Evolutionary conservation across 2,888 invertebrate genomes (phyloP), one percentile per base, ranked within the genome.

Genomic region (Lepidochitona cinerea): DNA sequence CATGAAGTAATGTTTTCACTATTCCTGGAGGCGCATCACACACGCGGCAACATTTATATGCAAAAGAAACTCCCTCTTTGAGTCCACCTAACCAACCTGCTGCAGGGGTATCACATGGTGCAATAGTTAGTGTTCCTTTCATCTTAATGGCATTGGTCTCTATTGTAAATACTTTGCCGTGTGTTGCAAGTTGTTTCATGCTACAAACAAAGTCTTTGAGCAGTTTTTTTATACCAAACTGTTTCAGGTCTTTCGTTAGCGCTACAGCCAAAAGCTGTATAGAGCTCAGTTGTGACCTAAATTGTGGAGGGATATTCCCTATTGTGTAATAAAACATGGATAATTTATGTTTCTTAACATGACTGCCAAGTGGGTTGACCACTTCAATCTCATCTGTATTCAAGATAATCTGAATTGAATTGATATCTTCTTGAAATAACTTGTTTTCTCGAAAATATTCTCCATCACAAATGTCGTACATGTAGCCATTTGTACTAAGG

Each of bases 281-380:
- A 18, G 52, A 32, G 33, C 9, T 54, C n/a, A 74, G 54, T 32
- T 41, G 41, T 37, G 74, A 73, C 35, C 71, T 35, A 33, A 52
- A 67, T 32, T 74, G 1, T 18, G 68, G 52, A 26, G 74, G 74
- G 9, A 74, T 70, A 41, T 74, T 74, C 26, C 26, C 36, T 9
- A 74, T n/a, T 14, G 71, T 41, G 32, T 32, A 73, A 72, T 73
- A 72, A 29, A 74, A 67, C 74, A 74, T 74, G n/a, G 71, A 37
- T 14, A 74, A 32, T 59, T 74, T 74, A 35, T 74, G 74, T 72
- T 74, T 74, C 35, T 74, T 73, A 18, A 37, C 52, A 53, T 74
- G 67, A 52, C 67, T 1, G 3, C 74, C 74, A 3, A 74, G n/a
- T 37, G 74, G 74, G 53, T 74, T 73, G 3, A 74, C 68, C 18